Percentiles rank a stretch among this genome's conserved stretches.
Conservation (phyloP, 2,113 vertebrate species). For the Apistogramma diplotaenia region DNA sequence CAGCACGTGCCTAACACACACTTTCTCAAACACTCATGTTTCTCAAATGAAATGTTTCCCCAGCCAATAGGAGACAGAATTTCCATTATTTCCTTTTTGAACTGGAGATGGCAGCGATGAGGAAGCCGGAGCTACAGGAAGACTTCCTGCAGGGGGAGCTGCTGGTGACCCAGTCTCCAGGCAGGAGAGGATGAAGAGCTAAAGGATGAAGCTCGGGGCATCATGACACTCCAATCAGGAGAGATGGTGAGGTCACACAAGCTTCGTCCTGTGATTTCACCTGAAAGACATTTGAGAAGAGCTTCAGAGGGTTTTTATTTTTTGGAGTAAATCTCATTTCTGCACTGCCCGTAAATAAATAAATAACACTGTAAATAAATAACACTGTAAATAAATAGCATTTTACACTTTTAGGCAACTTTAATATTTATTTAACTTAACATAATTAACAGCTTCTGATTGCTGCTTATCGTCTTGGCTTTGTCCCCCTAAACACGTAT, state of each 20-base stretch:
- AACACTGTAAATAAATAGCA: neutral
- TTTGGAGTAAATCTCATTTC: neutral
- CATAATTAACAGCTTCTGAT: neutral
- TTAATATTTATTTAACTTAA: neutral
- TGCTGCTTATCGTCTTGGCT: neutral
- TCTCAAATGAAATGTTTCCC: conserved; percentile 5
- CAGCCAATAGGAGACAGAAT: neutral
- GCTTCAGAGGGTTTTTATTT: neutral
- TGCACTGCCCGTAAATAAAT: neutral
- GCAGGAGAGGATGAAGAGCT: conserved; percentile 33
- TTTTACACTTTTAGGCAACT: neutral
- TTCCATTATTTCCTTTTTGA: neutral
- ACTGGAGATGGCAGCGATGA: neutral
- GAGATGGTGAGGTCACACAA: conserved; percentile 43
- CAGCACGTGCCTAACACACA: neutral
- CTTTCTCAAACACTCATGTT: neutral
- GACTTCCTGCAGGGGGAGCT: conserved; percentile 37
- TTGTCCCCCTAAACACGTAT: neutral
- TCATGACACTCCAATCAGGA: conserved; percentile 75
- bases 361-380: neutral
- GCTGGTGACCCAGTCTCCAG: conserved; percentile 4
- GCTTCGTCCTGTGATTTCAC: conserved; percentile 70
- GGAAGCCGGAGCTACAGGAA: conserved; percentile 15
- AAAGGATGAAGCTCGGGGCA: conserved; percentile 14
- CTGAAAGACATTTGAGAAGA: conserved; percentile 62